phyloP scores from a whole-genome alignment of 1,140 invertebrate genomes.

The Chelonus insularis region DNA sequence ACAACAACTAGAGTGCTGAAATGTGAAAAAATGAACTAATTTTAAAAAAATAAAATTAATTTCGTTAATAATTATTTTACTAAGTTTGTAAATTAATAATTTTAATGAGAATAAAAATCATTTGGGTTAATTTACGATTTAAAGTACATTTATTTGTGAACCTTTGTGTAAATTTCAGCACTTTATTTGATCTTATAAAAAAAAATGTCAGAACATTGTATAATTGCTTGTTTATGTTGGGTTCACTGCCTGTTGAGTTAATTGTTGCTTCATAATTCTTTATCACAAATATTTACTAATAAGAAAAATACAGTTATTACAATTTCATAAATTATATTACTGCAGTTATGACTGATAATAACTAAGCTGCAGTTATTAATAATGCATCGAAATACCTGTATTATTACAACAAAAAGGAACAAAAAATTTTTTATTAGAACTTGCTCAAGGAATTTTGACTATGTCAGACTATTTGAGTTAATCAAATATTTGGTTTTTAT shows the following conservation, averaged over 20 bases:
- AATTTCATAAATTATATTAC: neutral
- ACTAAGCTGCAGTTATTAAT: neutral
- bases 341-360: neutral
- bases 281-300: too few relatives aligned
- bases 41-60: neutral
- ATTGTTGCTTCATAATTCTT: neutral
- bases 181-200: conserved; percentile 25
- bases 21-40: too few relatives aligned
- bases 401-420: neutral
- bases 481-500: conserved; percentile 44
- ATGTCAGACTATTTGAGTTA: neutral
- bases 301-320: neutral
- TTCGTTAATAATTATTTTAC: conserved; percentile 13
- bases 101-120: conserved; percentile 35
- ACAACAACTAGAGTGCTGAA: neutral
- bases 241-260: neutral
- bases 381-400: neutral
- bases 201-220: neutral
- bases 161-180: conserved; percentile 37
- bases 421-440: neutral
- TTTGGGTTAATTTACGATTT: conserved; percentile 27
- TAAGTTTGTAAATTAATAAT: conserved; percentile 31
- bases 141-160: conserved; percentile 29
- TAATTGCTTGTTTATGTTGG: neutral
- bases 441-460: neutral